Conservation (phyloP, 2,888 invertebrate species). For the Acronicta psi region DNA sequence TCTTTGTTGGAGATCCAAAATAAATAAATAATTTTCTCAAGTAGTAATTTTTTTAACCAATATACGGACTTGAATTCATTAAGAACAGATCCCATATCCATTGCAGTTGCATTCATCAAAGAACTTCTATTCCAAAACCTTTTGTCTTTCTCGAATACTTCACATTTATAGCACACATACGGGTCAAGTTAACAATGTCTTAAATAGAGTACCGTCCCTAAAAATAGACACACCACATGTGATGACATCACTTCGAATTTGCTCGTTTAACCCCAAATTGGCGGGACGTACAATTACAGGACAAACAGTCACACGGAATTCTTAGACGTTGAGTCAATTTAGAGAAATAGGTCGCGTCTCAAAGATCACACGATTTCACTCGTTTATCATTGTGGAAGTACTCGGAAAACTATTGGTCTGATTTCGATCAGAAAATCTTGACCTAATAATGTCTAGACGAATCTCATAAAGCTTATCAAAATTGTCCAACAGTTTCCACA, state of each 20-base stretch:
- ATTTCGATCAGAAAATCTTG: conserved; percentile 19
- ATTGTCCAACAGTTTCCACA: not conserved
- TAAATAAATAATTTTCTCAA: too few relatives aligned
- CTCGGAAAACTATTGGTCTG: conserved; percentile 7
- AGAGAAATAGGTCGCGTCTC: conserved; percentile 48
- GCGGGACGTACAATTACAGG: conserved; percentile 58
- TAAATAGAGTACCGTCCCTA: conserved; percentile 32
- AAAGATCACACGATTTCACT: conserved; percentile 7
- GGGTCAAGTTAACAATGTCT: conserved; percentile 8
- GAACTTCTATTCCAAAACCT: not conserved
- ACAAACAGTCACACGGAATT: conserved; percentile 55
- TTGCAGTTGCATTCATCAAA: not conserved
- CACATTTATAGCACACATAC: conserved; percentile 7
- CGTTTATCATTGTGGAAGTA: conserved; percentile 2
- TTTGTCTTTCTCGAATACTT: not conserved
- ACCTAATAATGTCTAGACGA: conserved; percentile 17
- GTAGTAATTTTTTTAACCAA: too few relatives aligned
- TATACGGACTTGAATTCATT: too few relatives aligned
- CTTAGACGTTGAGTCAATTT: conserved; percentile 63
- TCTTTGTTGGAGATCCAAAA: too few relatives aligned
- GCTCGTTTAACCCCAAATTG: conserved; percentile 61
- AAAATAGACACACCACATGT: conserved; percentile 43
- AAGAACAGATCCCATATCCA: too few relatives aligned
- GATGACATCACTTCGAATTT: conserved; percentile 60
- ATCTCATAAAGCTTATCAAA: conserved; percentile 7